These are phyloP conservation scores for Cephus runcator DNA, from an alignment of 2,888 invertebrate species.

Conservation along the genomic window DNA sequence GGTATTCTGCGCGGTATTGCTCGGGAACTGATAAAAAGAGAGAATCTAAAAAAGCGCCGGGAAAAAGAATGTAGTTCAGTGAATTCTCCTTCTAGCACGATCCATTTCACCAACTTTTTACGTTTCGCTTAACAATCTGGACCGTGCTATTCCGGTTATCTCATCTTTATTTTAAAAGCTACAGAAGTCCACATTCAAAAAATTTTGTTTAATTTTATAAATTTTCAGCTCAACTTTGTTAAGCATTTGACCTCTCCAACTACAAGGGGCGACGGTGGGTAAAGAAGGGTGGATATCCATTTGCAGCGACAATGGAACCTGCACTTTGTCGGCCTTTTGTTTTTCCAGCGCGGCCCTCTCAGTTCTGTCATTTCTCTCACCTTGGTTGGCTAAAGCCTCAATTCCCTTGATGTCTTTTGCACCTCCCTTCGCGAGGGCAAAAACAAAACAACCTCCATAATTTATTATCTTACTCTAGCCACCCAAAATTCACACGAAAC, in stretches of 20 bases:
- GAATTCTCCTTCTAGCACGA: not conserved
- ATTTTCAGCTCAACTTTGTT: not conserved
- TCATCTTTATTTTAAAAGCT: not conserved
- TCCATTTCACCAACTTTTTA: not conserved
- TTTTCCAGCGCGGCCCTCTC: constrained; percentile 8
- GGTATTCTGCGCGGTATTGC: not conserved
- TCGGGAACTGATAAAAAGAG: not conserved
- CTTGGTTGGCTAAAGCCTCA: not conserved
- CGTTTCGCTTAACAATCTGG: not conserved
- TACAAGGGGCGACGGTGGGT: not conserved
- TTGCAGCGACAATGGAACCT: constrained; percentile 20
- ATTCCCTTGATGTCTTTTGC: not conserved
- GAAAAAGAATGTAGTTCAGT: not conserved
- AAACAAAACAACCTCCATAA: constrained; percentile 13
- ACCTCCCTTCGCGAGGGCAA: not conserved
- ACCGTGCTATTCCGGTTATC: not conserved
- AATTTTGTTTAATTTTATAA: not conserved
- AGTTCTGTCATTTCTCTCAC: not conserved
- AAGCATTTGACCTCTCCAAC: not conserved
- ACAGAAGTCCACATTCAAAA: not conserved
- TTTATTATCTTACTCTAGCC: constrained; percentile 12
- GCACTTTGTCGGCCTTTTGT: constrained; percentile 21
- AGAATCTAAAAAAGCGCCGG: not conserved
- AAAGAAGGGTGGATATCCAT: constrained; percentile 10
- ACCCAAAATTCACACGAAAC: not conserved